Base-by-base conservation (phyloP, 2,797 vertebrate species). In the Manis pentadactyla region DNA sequence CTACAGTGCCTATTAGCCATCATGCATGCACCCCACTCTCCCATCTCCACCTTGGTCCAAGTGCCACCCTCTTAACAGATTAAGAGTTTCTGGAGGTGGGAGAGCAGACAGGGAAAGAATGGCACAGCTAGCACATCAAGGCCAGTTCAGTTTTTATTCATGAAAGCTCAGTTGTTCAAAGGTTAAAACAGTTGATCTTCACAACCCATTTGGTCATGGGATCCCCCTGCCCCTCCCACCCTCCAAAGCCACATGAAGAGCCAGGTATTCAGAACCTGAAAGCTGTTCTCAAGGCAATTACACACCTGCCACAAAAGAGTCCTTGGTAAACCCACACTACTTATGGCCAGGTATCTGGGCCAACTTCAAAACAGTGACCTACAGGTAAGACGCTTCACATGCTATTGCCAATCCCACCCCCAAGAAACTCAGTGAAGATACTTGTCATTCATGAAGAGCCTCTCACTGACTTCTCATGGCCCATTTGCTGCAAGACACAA, bases 401-500 rank as follows among this genome's bases (percentile, higher is more conserved):
- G 18, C 66, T 73, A 71, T 21, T 42, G 29, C 73, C 77, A 91
- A 42, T 68, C 29, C 59, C 18, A 93, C 25, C 59, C 73, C 27
- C 6, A 53, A 92, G 55, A 57, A 74, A 46, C 82, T 17, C 64
- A 87, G 34, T 51, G 27, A 87, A 68, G 46, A 87, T n/a, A 39
- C 39, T 42, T 86, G 59, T 46, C 78, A 69, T 49, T 87, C 49
- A 83, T 46, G 46, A 94, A 90, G n/a, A 27, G 23, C n/a, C 46
- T 91, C 31, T 92, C 57, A 87, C 63, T 53, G 71, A 64, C 12
- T 5, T 88, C 63, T 87, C 82, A 61, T 59, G 12, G 83, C 37
- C 73, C 82, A 87, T 23, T 39, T n/a, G 11, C 51, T 92, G 25
- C n/a, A 94, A 94, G 87, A 92, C 31, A 95, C 21, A 78, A 85